Evolutionary conservation across 2,888 invertebrate genomes (phyloP).

Genomic region (Acronicta aceris): DNA sequence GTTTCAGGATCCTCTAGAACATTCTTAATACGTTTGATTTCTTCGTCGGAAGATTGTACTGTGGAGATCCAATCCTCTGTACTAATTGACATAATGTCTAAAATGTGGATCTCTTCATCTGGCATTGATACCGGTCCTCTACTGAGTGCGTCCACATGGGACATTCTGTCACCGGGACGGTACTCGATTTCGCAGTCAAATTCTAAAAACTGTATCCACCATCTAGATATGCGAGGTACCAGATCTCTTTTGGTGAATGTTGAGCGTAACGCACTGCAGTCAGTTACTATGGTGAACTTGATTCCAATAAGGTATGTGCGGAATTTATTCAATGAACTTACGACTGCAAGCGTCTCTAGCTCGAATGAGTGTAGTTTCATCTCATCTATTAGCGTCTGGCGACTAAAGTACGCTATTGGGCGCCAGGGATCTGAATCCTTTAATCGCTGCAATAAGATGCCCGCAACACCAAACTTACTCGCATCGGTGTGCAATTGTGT

Average conservation of each 20-base stretch:
- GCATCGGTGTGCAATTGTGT: slow-evolving; percentile 15
- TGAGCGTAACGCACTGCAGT: slow-evolving; percentile 1
- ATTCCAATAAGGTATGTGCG: slow-evolving; percentile 33
- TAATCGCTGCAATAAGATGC: slow-evolving; percentile 5
- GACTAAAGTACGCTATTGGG: slow-evolving; percentile 6
- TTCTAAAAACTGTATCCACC: slow-evolving; percentile 59
- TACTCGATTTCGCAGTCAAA: slow-evolving; percentile 60
- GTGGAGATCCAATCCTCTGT: slow-evolving; percentile 38
- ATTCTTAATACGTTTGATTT: slow-evolving; percentile 26
- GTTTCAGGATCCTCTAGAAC: slow-evolving; percentile 26
- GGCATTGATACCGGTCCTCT: slow-evolving; percentile 33
- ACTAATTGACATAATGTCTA: neutral
- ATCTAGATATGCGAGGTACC: slow-evolving; percentile 55
- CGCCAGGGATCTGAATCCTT: neutral
- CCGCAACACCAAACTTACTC: slow-evolving; percentile 7
- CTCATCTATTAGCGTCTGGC: slow-evolving; percentile 16
- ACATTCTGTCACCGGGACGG: slow-evolving; percentile 48
- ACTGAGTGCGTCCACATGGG: slow-evolving; percentile 60
- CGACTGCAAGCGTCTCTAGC: slow-evolving; percentile 47
- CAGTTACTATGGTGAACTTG: neutral
- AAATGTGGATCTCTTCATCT: neutral
- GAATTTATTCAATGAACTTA: slow-evolving; percentile 41
- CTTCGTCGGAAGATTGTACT: slow-evolving; percentile 36
- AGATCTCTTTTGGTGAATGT: slow-evolving; percentile 9
- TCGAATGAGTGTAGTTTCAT: slow-evolving; percentile 46